Percentiles rank a stretch among this genome's conserved stretches.
Evolutionary conservation across 1,140 invertebrate species (phyloP).

Genomic region (Camponotus vicinus): DNA sequence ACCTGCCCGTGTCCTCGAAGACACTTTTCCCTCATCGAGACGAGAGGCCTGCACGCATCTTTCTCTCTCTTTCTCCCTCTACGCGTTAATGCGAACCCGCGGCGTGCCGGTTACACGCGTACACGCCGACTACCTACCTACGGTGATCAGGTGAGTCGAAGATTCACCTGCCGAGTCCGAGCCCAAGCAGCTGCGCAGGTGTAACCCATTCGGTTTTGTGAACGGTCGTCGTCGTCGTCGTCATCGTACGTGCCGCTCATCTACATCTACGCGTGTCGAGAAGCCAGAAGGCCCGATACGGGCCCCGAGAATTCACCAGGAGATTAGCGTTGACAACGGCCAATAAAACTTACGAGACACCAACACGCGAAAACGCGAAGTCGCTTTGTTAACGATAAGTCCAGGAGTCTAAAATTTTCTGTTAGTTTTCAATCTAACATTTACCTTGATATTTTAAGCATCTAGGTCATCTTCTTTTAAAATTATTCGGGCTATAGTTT

Average conservation of each 20-base stretch:
- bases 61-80: neutral
- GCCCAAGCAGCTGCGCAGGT: conserved; percentile 84
- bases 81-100: conserved; percentile 66
- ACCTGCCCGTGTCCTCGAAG: conserved; percentile 75
- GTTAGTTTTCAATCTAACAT: too few relatives aligned
- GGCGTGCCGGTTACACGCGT: conserved; percentile 58
- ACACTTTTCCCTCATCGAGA: conserved; percentile 75
- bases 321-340: conserved; percentile 46
- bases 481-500: too few relatives aligned
- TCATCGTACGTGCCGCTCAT: conserved; percentile 53
- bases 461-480: too few relatives aligned
- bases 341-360: conserved; percentile 29
- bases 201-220: conserved; percentile 83
- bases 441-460: too few relatives aligned
- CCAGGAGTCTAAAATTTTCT: neutral
- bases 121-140: conserved; percentile 52
- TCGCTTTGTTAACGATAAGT: neutral
- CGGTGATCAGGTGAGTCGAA: conserved; percentile 82
- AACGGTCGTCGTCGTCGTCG: conserved; percentile 54
- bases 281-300: conserved; percentile 42
- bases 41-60: neutral
- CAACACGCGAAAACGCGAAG: neutral
- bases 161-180: conserved; percentile 83
- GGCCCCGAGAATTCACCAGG: conserved; percentile 6
- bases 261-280: conserved; percentile 44